Base-by-base conservation (phyloP, 2,888 invertebrate genomes). In the Pseudococcus longispinus region DNA sequence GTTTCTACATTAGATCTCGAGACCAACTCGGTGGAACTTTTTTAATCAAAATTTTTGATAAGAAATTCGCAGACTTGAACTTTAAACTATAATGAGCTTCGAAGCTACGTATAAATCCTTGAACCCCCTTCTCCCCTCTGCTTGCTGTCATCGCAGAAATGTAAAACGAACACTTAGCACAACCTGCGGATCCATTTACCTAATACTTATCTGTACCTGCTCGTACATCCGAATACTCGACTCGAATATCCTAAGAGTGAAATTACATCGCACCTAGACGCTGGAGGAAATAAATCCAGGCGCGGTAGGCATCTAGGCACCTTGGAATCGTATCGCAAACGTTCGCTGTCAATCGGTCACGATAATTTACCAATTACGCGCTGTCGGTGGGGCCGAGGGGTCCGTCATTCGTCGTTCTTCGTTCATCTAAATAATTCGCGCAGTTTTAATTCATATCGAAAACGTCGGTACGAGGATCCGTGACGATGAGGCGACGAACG, bases 391-490 rank as follows among this genome's bases (percentile, higher is more conserved):
- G 9, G 15, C 0, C 3, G 65, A 20, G 26, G 23, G 70, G 29
- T 32, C 8, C 9, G 18, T 29, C 0, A 70, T 32, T 18, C 9
- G 18, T 29, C 0, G 37, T 37, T 37, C 29, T 29, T 18, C 9
- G 18, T 29, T 70, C 29, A 29, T 70, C 29, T 70, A 29, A 70
- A 70, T 70, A 70, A 70, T 70, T 70, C 70, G 20, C 1, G 9
- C 37, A 65, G 26, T 32, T 70, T 70, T 70, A 70, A 70, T 70
- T 70, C 70, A 70, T 70, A 29, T 70, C 70, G 70, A 29, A 23
- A 1, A 70, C 60, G 18, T 20, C 55, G 20, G 6, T 20, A 65
- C 65, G 23, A 65, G 55, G 8, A 60, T 60, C 60, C 60, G 60
- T 74, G 32, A 74, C 74, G 74, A 37, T 37, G 37, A 37, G 8